These are phyloP conservation scores for Patiria miniata DNA, from an alignment of 35 echinoderm and acorn worm species.

Conservation along the genomic window DNA sequence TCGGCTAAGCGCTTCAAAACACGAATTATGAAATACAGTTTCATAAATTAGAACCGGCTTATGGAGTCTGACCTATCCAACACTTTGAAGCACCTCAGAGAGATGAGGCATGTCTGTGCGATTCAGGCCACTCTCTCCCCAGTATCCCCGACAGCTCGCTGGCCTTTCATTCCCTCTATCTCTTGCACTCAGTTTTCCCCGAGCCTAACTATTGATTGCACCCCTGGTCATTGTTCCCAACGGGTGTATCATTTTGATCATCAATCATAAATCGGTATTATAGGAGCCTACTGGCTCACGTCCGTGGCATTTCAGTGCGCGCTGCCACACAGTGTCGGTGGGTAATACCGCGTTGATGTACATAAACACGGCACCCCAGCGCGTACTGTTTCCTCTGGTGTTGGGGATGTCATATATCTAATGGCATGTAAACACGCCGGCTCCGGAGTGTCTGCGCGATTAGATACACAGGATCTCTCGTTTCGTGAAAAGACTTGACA, in stretches of 20 bases:
- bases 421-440: constrained; percentile 19
- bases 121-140: not conserved
- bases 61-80: not conserved
- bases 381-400: not conserved
- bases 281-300: not conserved
- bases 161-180: too few species aligned
- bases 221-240: constrained; percentile 27
- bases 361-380: not conserved
- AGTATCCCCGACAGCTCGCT: too few species aligned
- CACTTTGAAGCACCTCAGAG: not conserved
- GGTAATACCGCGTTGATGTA: constrained; percentile 18
- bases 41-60: constrained; percentile 23
- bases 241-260: constrained; percentile 19
- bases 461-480: constrained; percentile 23
- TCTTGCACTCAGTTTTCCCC: not conserved
- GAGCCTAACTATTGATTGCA: not conserved
- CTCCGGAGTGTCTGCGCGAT: constrained; percentile 18
- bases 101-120: not conserved
- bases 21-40: not conserved
- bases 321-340: not conserved
- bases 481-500: constrained; percentile 27
- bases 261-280: constrained; percentile 11
- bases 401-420: constrained; percentile 23
- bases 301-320: not conserved
- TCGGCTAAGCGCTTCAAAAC: not conserved